Evolutionary conservation across 2,113 vertebrate genomes (phyloP), one percentile per base, ranked within the genome.

Genomic region (Oenanthe melanoleuca): DNA sequence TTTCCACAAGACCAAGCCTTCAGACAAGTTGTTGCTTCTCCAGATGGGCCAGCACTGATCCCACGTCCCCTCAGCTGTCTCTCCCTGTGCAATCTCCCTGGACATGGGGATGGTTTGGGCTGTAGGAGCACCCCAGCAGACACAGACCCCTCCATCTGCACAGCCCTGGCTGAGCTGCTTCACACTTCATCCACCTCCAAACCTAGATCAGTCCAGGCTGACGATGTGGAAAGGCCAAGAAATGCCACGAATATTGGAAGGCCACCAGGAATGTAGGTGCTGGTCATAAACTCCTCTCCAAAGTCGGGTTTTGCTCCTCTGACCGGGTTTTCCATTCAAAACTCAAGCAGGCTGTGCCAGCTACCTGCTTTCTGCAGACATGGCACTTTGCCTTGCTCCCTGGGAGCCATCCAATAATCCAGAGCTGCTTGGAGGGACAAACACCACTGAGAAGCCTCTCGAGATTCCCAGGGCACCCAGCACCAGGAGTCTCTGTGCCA

Each of bases 401-500:
- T 56, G 69, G 69, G 84, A 85, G 69, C 65, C 78, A 56, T 44
- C 69, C 87, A 91, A 50, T 42, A 80, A 55, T 45, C n/a, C 83
- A 56, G 52, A 52, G 34, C 52, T 45, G 7, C 34, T 28, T 47
- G 47, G 24, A 86, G 26, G 86, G 26, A 87, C 65, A 74, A 94
- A 66, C 14, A 17, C 29, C 56, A 50, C 42, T 3, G 2, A 0
- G 0, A 38, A 91, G 65, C 47, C 84, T 47, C 73, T 56, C 0
- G 0, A 31, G 25, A 89, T n/a, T 31, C 22, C 64, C 60, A 59
- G 53, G 29, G 29, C 6, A 21, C 50, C 26, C 37, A 45, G 56
- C 6, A 2, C 19, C 6, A 0, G 23, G 25, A 44, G 8, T 22
- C 2, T 71, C 61, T 0, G 0, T 1, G 1, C 37, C 44, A 78